A percentile compares a stretch with the other conserved stretches of the same genome.
phyloP scores from a whole-genome alignment of 2,113 vertebrate genomes.

The Silurus glanis region DNA sequence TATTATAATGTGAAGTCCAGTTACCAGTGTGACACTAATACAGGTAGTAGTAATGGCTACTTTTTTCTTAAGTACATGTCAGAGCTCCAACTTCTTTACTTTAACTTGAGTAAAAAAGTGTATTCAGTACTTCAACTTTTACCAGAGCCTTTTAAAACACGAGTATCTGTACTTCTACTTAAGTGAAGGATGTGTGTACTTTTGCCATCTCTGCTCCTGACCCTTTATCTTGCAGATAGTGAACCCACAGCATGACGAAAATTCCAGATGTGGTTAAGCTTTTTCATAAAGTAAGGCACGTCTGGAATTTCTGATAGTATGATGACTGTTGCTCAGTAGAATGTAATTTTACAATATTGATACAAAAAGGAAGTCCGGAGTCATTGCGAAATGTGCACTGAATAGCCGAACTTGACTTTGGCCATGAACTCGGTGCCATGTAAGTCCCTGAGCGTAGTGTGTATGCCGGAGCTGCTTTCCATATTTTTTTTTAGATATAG shows the following conservation, averaged over 20 bases:
- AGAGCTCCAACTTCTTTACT: too few species aligned
- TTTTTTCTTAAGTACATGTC: too few species aligned
- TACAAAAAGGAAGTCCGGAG: neutral
- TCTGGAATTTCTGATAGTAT: neutral
- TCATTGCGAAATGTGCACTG: neutral
- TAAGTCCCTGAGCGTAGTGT: neutral
- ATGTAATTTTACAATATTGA: neutral
- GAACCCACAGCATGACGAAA: neutral
- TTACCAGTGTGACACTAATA: too few species aligned
- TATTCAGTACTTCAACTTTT: too few species aligned
- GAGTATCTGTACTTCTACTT: too few species aligned
- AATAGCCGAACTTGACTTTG: neutral
- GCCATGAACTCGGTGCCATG: neutral
- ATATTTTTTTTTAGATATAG: slow-evolving; percentile 19
- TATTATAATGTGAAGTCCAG: too few species aligned
- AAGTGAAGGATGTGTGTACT: too few species aligned
- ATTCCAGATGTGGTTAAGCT: neutral
- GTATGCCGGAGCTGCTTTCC: neutral
- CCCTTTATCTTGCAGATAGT: neutral
- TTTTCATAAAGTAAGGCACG: neutral
- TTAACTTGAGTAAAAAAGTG: too few species aligned
- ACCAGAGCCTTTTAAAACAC: too few species aligned
- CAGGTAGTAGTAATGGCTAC: too few species aligned
- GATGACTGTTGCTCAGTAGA: neutral
- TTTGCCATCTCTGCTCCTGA: neutral